Conservation (phyloP, 2,797 vertebrate species). For the Clangula hyemalis region DNA sequence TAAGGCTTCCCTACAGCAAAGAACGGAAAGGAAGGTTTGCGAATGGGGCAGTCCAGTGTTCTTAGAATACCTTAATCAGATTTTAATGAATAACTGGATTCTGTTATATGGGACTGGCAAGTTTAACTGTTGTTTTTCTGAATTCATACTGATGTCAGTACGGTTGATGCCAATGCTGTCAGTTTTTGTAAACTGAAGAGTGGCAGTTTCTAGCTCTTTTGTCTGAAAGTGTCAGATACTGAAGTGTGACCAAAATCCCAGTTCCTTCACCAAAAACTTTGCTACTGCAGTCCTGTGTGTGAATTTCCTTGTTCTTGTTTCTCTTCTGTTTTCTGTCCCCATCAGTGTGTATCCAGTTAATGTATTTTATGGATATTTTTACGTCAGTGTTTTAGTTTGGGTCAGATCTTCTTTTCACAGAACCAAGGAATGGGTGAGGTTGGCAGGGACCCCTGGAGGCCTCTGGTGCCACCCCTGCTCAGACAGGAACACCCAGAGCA, state of each 20-base stretch:
- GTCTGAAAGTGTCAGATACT: background rate
- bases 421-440: background rate
- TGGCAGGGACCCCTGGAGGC: conserved; percentile 24
- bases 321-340: background rate
- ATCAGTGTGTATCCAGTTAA: background rate
- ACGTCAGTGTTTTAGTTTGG: background rate
- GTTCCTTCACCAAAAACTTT: background rate
- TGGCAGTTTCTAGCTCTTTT: background rate
- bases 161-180: background rate
- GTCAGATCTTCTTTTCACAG: conserved; percentile 40
- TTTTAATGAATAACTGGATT: background rate
- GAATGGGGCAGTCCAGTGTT: background rate
- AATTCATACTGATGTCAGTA: background rate
- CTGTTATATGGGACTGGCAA: background rate
- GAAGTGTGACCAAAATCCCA: background rate
- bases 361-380: background rate
- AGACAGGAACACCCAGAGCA: background rate
- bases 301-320: background rate
- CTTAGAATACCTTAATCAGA: background rate
- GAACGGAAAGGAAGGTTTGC: background rate
- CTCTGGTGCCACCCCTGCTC: background rate
- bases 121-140: background rate
- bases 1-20: background rate
- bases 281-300: background rate
- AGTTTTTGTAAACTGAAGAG: background rate